phyloP scores from a whole-genome alignment of 2,888 invertebrate genomes.

The Syrphus vitripennis region DNA sequence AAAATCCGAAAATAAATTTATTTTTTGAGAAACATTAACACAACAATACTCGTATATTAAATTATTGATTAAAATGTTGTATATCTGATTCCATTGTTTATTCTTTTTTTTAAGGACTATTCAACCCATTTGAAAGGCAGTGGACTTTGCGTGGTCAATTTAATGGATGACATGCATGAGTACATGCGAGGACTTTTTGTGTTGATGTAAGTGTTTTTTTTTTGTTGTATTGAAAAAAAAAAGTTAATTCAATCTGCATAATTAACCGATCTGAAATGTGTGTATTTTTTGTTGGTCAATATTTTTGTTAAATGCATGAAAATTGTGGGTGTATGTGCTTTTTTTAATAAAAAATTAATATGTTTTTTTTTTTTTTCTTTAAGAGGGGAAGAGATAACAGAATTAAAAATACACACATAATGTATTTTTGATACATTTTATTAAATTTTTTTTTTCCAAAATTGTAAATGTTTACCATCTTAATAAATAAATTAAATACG shows the following conservation, averaged over 20 bases:
- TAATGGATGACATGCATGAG: slow-evolving; percentile 86
- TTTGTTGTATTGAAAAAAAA: neutral
- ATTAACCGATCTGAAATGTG: neutral
- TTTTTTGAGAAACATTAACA: too few species aligned
- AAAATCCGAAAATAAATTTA: too few species aligned
- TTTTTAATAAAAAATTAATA: neutral
- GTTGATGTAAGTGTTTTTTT: slow-evolving; percentile 83
- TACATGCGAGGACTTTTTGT: slow-evolving; percentile 85
- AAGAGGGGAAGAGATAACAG: too few species aligned
- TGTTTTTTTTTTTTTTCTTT: neutral
- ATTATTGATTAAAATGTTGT: neutral
- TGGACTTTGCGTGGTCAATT: slow-evolving; percentile 85
- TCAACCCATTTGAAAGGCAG: slow-evolving; percentile 83
- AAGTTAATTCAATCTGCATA: neutral
- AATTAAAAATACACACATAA: too few species aligned
- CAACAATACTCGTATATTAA: neutral
- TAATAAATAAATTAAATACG: too few species aligned
- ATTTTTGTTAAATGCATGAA: neutral
- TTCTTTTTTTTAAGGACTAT: slow-evolving; percentile 81
- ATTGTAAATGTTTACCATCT: too few species aligned
- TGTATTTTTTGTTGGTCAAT: neutral
- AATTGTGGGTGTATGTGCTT: too few species aligned
- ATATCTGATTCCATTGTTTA: neutral
- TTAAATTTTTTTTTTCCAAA: slow-evolving; percentile 2
- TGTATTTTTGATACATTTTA: neutral